Conservation (phyloP, 2,113 vertebrate genomes). For the Murina feae region DNA sequence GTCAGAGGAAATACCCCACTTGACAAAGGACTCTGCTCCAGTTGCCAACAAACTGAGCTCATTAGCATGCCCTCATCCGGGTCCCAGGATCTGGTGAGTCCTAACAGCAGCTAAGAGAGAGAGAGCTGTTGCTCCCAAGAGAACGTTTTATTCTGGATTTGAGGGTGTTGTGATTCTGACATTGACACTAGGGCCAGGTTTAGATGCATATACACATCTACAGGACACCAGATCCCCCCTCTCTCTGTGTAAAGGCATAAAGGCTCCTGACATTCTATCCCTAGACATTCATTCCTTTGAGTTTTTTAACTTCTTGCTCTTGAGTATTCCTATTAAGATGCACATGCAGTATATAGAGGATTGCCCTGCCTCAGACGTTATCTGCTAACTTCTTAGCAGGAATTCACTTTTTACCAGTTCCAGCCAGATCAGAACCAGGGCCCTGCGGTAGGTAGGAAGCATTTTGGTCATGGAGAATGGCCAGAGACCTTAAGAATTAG, state of each 20-base stretch:
- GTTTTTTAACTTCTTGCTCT: neutral
- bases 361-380: neutral
- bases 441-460: neutral
- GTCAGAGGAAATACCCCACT: conserved; percentile 57
- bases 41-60: neutral
- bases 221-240: neutral
- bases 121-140: neutral
- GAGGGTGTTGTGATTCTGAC: neutral
- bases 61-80: neutral
- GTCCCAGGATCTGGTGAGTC: neutral
- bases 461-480: neutral
- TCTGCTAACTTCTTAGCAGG: neutral
- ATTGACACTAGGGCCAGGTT: neutral
- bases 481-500: neutral
- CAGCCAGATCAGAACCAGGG: neutral
- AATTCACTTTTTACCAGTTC: neutral
- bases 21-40: neutral
- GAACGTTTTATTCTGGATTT: neutral
- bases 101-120: neutral
- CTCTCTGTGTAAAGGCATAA: neutral
- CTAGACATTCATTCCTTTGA: neutral
- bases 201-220: neutral
- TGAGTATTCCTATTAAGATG: neutral
- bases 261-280: neutral
- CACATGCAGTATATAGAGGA: neutral